phyloP scores from a whole-genome alignment of 1,140 invertebrate genomes.

The Lasioglossum baleicum region DNA sequence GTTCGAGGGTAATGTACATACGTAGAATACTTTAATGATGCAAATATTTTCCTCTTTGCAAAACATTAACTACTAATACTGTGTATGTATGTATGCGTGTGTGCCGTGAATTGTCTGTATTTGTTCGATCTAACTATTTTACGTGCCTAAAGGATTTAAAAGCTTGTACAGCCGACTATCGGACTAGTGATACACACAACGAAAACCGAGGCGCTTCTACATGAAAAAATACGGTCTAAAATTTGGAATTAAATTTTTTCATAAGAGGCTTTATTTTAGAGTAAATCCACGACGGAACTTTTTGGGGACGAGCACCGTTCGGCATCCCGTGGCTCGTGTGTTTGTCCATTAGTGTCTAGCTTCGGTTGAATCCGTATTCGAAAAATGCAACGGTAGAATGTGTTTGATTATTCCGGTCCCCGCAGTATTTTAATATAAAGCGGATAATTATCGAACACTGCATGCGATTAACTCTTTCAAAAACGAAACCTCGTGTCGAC shows the following conservation, averaged over 20 bases:
- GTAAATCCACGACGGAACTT: neutral
- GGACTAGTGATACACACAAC: neutral
- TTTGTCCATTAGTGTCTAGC: neutral
- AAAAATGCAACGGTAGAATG: too few relatives aligned
- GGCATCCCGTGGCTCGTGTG: neutral
- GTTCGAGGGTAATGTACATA: constrained; percentile 6
- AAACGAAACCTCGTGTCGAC: neutral
- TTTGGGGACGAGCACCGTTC: too few relatives aligned
- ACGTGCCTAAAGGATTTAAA: neutral
- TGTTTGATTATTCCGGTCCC: too few relatives aligned
- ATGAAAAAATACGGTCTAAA: neutral
- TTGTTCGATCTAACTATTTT: constrained; percentile 1
- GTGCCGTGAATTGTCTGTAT: neutral
- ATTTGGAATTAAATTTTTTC: neutral
- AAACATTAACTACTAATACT: neutral
- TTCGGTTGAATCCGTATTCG: neutral
- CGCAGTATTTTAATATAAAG: too few relatives aligned
- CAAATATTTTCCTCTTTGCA: neutral
- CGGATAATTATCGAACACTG: too few relatives aligned
- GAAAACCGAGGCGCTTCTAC: neutral
- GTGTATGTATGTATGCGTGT: too few relatives aligned
- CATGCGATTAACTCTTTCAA: too few relatives aligned
- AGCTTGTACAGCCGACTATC: neutral
- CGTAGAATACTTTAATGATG: constrained; percentile 6
- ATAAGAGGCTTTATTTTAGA: neutral